Percentiles rank a stretch among this genome's conserved stretches.
These are phyloP conservation scores for Calonectris borealis DNA, from an alignment of 2,113 vertebrate species.

Conservation along the genomic window DNA sequence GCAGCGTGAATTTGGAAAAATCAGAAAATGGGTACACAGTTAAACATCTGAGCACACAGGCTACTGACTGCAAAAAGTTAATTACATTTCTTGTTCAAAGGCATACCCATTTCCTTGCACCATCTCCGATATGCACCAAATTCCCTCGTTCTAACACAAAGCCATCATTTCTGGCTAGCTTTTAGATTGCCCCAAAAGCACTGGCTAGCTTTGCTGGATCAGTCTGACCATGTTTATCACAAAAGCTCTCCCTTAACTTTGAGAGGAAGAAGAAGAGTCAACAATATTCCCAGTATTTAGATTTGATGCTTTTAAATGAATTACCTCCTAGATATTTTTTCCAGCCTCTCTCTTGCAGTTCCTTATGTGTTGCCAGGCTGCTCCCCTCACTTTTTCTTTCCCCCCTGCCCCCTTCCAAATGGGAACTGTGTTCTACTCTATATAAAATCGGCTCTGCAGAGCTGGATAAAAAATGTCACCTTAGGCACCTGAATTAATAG, in stretches of 20 bases:
- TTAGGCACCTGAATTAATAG: conserved; percentile 73
- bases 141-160: background rate
- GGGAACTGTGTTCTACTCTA: conserved; percentile 17
- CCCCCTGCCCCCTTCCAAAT: background rate
- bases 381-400: background rate
- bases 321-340: background rate
- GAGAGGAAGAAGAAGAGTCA: background rate
- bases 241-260: background rate
- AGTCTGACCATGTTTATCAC: background rate
- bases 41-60: background rate
- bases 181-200: background rate
- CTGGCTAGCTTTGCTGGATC: background rate
- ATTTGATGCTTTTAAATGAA: background rate
- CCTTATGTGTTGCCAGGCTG: background rate
- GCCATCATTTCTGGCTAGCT: background rate
- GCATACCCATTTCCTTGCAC: background rate
- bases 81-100: background rate
- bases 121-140: background rate
- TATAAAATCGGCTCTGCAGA: conserved; percentile 43
- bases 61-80: background rate
- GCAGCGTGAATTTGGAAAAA: background rate
- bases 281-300: background rate
- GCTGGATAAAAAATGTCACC: conserved; percentile 66
- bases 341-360: conserved; percentile 39
- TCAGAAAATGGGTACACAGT: background rate